phyloP scores from a whole-genome alignment of 2,113 vertebrate species.

The Cololabis saira region DNA sequence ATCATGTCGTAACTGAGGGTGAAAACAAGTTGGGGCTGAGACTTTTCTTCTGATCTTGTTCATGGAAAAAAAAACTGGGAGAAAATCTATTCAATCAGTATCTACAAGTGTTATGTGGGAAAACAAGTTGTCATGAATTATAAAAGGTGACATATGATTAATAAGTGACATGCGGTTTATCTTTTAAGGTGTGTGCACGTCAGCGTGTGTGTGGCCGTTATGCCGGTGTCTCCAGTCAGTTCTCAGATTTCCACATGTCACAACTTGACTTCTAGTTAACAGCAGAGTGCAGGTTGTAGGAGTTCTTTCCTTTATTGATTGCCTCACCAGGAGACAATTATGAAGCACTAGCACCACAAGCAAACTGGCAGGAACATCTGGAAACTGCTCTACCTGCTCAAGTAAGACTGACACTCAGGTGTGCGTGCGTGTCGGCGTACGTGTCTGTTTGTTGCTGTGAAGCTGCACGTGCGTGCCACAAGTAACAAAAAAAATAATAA shows the following conservation, averaged over 20 bases:
- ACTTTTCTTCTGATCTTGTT: constrained; percentile 8
- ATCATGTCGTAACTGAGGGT: constrained; percentile 37
- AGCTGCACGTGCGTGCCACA: not conserved
- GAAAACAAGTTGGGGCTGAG: constrained; percentile 38
- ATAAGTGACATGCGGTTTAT: constrained; percentile 28
- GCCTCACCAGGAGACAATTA: constrained; percentile 45
- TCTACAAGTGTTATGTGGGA: constrained; percentile 35
- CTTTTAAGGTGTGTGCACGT: constrained; percentile 21
- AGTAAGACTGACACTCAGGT: no score
- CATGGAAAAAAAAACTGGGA: not conserved
- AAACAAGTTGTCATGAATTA: constrained; percentile 53
- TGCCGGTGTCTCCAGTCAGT: constrained; percentile 24
- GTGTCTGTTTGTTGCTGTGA: no score
- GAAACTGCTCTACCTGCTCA: constrained; percentile 17
- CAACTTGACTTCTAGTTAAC: constrained; percentile 60
- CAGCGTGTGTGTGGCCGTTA: constrained; percentile 34
- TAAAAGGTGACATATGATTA: constrained; percentile 58
- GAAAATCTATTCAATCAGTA: constrained; percentile 27
- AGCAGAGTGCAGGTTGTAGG: constrained; percentile 18
- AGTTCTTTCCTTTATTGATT: constrained; percentile 45
- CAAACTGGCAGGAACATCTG: constrained; percentile 51
- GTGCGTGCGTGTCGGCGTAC: not conserved
- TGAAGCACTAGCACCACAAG: constrained; percentile 42
- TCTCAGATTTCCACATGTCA: constrained; percentile 56
- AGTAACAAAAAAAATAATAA: not conserved